Evolutionary conservation across 2,797 vertebrate species (phyloP), one percentile per base, ranked within the genome.

Genomic region (Micropoecilia bifurca): DNA sequence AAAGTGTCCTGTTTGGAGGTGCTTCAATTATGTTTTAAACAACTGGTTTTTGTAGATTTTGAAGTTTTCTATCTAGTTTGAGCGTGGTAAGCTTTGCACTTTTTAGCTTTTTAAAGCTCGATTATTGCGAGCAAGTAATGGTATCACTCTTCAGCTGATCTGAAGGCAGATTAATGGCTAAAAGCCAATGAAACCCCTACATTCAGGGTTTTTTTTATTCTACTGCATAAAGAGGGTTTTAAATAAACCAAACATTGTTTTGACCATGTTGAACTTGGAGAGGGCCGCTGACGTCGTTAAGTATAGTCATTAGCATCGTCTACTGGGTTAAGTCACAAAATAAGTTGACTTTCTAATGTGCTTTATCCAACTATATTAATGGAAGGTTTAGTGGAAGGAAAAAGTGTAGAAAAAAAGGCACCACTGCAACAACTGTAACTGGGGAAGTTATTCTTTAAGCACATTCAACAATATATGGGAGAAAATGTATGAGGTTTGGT

Each of bases 1-100:
- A 84, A 81, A 80, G 7, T 30, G 80, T 92, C 53, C 0, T 57
- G 9, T 59, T 74, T 8, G 33, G 33, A 22, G 20, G 9, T 9
- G 59, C 33, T 16, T 16, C 16, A 3, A 2, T 10, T 59, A 1
- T 50, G 18, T 14, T 28, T 33, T 47, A 4, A 12, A 14, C 16
- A 39, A 39, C 0, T 66, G 16, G 16, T 22, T 66, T 66, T 66
- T 1, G 6, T 36, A 14, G 14, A 61, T 18, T 61, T 61, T 18
- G 14, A 16, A 61, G 57, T 30, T 36, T 63, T 36, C 16, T 0
- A 18, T 63, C 18, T 36, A 20, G 14, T 36, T 63, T 68, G 36
- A 41, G 43, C 1, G 5, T 39, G 22, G 7, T 25, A 25, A 45
- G 5, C 22, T 25, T 45, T 71, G 68, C 2, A 43, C 22, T 43